Conservation (phyloP, 2,797 vertebrate genomes). For the Phataginus tricuspis region DNA sequence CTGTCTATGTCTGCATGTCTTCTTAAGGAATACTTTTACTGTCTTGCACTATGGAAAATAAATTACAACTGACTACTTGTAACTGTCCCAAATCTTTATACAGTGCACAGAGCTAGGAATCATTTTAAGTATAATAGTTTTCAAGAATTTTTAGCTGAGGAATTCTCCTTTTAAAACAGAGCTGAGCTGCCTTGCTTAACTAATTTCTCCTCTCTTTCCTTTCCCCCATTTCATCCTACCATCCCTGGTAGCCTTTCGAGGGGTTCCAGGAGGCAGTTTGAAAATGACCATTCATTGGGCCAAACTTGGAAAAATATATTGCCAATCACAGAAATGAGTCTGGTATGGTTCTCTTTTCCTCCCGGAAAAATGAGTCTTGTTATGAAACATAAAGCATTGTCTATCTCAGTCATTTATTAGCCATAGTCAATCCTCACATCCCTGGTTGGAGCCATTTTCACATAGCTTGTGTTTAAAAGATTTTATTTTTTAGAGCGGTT, state of each 20-base stretch:
- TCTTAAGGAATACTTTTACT: slow-evolving; percentile 25
- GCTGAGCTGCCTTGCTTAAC: background rate
- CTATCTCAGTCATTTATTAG: background rate
- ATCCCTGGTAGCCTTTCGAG: background rate
- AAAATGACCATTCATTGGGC: slow-evolving; percentile 24
- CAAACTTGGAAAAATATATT: slow-evolving; percentile 12
- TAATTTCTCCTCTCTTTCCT: background rate
- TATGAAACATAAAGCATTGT: background rate
- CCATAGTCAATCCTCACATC: background rate
- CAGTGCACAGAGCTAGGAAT: background rate
- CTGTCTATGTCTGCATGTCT: background rate
- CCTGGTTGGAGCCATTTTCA: background rate
- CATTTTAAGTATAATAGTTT: background rate
- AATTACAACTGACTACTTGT: background rate
- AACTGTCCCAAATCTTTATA: background rate
- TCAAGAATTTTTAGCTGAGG: background rate
- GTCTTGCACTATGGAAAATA: background rate
- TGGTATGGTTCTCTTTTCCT: no score
- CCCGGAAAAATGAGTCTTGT: background rate
- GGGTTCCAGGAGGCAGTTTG: background rate
- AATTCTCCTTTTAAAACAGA: background rate
- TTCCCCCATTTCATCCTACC: background rate
- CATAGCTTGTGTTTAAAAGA: background rate
- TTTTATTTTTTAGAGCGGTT: background rate
- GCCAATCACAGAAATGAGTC: background rate